These are phyloP conservation scores for Choristoneura rosaceana DNA, from an alignment of 2,888 invertebrate species.

Conservation along the genomic window DNA sequence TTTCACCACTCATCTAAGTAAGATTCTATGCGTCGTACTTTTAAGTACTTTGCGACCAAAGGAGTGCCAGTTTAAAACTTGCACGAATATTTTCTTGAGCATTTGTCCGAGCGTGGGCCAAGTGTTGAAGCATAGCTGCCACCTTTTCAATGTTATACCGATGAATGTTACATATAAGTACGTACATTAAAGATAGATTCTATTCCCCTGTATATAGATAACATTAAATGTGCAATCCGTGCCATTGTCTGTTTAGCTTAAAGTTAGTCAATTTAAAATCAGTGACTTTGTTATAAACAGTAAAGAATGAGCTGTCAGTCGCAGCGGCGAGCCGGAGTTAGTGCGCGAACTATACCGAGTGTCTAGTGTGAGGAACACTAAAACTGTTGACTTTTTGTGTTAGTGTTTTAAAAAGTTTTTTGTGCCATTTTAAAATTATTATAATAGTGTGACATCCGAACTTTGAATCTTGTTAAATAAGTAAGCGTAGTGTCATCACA, in stretches of 20 bases:
- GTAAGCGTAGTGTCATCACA: conserved; percentile 81
- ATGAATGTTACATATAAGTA: conserved; percentile 69
- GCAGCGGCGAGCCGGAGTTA: conserved; percentile 55
- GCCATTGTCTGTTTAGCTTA: conserved; percentile 84
- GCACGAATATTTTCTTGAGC: conserved; percentile 20
- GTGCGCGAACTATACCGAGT: conserved; percentile 59
- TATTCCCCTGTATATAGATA: conserved; percentile 78
- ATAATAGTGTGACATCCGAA: conserved; percentile 84
- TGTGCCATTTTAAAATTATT: conserved; percentile 85
- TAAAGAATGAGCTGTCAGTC: conserved; percentile 45
- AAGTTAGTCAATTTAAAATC: conserved; percentile 78
- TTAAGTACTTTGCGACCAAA: conserved; percentile 33
- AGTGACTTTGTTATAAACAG: conserved; percentile 54
- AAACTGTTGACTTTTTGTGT: conserved; percentile 81
- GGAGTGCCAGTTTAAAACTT: conserved; percentile 24
- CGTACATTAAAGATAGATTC: conserved; percentile 66
- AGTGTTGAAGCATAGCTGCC: conserved; percentile 64
- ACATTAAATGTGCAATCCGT: conserved; percentile 83
- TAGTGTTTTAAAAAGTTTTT: conserved; percentile 84
- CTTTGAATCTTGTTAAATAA: conserved; percentile 82
- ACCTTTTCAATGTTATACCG: conserved; percentile 57
- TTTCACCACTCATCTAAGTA: conserved; percentile 1
- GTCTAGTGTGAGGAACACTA: conserved; percentile 72
- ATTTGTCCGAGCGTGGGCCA: conserved; percentile 25
- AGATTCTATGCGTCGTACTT: conserved; percentile 23